Base-by-base conservation (phyloP, 2,888 invertebrate genomes). In the Ornithoptera alexandrae region DNA sequence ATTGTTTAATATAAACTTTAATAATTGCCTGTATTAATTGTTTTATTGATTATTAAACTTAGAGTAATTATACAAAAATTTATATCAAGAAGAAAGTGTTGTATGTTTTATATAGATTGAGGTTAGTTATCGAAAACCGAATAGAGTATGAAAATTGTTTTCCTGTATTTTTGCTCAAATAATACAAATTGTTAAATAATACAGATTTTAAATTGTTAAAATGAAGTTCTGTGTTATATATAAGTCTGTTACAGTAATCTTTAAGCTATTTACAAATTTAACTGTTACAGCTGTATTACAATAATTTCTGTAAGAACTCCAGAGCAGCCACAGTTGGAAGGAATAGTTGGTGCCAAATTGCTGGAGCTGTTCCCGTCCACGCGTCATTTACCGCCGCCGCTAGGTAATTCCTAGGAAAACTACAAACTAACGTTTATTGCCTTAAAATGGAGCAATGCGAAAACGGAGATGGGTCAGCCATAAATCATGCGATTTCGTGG, bases 321-420 rank as follows among this genome's bases (percentile, higher is more conserved):
- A 20, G 50, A 36, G 4, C 8, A 20, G 50, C 17, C 30, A 62
- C n/a, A 50, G 62, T 50, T 20, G 62, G 82, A 80, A 78, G 78
- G 78, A 73, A 73, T 76, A 76, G 80, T 81, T 79, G 83, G 82
- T 91, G 91, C 91, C 92, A 92, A 92, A 90, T 92, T 88, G 90
- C 89, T 83, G 46, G 46, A 76, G 72, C 81, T 80, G 84, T 84
- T 86, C 85, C 86, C 82, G 84, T 85, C 81, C 81, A 89, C 89
- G 90, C 87, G 85, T 90, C 90, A 90, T 90, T 91, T 90, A 89
- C 80, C 77, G 74, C 77, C 67, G 79, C 78, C 77, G 79, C 62
- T 70, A 70, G 70, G 66, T 70, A 66, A 66, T 70, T 62, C 53
- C 79, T 82, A 74, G 75, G 72, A 73, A 74, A 74, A 72, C 70